Evolutionary conservation across 1,140 invertebrate species (phyloP).

Genomic region (Globodera rostochiensis): DNA sequence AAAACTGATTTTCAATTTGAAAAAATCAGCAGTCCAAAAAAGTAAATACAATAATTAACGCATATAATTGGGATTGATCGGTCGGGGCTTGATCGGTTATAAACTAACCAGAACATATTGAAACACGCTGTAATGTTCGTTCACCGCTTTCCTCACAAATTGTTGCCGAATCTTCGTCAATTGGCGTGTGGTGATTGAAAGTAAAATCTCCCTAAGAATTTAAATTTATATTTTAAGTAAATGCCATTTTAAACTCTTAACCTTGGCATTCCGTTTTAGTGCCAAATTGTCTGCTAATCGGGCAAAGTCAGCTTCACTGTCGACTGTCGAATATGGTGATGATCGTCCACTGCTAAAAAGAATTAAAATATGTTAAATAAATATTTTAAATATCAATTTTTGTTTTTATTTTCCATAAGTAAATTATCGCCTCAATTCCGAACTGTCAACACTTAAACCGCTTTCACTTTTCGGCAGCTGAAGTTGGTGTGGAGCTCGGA

Average conservation of each 20-base stretch:
- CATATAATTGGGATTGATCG: too few relatives aligned
- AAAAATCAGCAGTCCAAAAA: too few relatives aligned
- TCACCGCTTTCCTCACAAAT: slow-evolving; percentile 39
- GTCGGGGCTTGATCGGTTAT: background rate
- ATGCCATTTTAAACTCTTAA: slow-evolving; percentile 23
- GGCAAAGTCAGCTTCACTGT: slow-evolving; percentile 65
- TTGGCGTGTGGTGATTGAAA: slow-evolving; percentile 46
- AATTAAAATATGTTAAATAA: background rate
- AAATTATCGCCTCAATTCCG: slow-evolving; percentile 35
- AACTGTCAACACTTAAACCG: slow-evolving; percentile 57
- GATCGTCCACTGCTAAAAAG: slow-evolving; percentile 34
- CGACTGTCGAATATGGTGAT: slow-evolving; percentile 53
- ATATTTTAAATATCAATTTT: too few relatives aligned
- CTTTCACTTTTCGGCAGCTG: slow-evolving; percentile 60
- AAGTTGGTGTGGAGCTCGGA: slow-evolving; percentile 56
- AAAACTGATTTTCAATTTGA: too few relatives aligned
- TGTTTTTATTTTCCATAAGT: background rate
- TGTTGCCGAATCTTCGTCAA: slow-evolving; percentile 27
- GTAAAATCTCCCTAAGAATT: slow-evolving; percentile 58
- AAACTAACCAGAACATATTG: background rate
- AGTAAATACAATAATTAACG: too few relatives aligned
- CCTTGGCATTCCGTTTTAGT: slow-evolving; percentile 59
- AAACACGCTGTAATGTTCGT: slow-evolving; percentile 29
- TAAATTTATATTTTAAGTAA: slow-evolving; percentile 19
- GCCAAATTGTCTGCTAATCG: slow-evolving; percentile 63